phyloP scores from a whole-genome alignment of 2,888 invertebrate species.

The Zaprionus bogoriensis region DNA sequence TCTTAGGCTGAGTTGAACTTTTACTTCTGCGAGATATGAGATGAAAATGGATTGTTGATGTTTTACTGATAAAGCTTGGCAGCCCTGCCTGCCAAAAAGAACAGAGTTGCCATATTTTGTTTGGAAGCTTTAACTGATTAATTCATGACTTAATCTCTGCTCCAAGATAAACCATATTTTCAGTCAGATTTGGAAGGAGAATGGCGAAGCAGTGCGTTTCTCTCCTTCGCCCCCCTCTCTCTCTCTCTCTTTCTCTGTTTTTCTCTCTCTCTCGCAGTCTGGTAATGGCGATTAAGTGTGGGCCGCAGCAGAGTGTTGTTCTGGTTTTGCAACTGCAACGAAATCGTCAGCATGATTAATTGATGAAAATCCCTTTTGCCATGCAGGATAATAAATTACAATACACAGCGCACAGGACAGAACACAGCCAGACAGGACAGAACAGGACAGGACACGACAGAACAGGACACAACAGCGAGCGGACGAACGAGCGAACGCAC shows the following conservation, averaged over 20 bases:
- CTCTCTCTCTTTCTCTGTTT: neutral
- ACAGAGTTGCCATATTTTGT: neutral
- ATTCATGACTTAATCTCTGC: neutral
- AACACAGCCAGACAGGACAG: slow-evolving; percentile 4
- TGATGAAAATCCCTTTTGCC: slow-evolving; percentile 78
- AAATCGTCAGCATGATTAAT: slow-evolving; percentile 74
- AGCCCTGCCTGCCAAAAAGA: neutral
- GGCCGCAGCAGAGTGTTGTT: slow-evolving; percentile 42
- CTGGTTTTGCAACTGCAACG: slow-evolving; percentile 63
- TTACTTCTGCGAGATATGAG: no score
- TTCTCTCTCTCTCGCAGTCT: neutral
- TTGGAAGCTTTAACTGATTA: neutral
- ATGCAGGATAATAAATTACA: slow-evolving; percentile 78
- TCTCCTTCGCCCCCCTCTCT: neutral
- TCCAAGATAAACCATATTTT: slow-evolving; percentile 10
- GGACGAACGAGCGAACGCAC: neutral
- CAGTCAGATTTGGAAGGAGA: slow-evolving; percentile 21
- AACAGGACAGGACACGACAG: neutral
- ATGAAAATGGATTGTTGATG: no score
- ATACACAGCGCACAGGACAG: slow-evolving; percentile 38
- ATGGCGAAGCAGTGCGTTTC: no score
- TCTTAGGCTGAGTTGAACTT: no score
- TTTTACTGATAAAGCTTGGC: no score
- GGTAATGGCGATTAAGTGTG: slow-evolving; percentile 41
- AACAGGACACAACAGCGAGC: neutral